Evolutionary conservation across 2,888 invertebrate genomes (phyloP).

Genomic region (Elmis aenea): DNA sequence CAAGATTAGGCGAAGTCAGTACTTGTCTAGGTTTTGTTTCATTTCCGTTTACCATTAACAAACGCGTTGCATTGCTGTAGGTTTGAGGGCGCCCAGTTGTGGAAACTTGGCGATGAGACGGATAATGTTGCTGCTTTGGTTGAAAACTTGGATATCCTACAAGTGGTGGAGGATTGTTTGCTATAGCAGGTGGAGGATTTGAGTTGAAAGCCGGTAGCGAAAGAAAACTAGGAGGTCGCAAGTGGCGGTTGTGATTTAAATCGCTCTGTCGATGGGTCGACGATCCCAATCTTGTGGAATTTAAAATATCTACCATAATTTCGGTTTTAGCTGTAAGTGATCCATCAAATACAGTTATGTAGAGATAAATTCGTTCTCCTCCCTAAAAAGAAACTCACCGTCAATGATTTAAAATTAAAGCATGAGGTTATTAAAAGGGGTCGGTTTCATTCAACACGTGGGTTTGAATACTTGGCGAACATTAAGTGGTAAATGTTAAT

Average conservation of each 20-base stretch:
- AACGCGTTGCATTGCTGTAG: background rate
- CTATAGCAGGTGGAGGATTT: slow-evolving; percentile 25
- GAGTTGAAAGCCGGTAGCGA: slow-evolving; percentile 15
- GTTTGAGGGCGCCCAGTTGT: background rate
- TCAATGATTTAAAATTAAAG: too few relatives aligned
- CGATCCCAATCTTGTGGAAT: slow-evolving; percentile 39
- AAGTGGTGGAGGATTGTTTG: slow-evolving; percentile 30
- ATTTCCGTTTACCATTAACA: background rate
- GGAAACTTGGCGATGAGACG: background rate
- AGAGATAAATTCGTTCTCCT: slow-evolving; percentile 61
- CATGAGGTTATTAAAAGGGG: too few relatives aligned
- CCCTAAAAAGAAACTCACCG: slow-evolving; percentile 53
- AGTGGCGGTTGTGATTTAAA: slow-evolving; percentile 29
- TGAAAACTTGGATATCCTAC: background rate
- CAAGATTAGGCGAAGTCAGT: slow-evolving; percentile 3
- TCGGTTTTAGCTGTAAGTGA: slow-evolving; percentile 60
- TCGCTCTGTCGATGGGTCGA: slow-evolving; percentile 38
- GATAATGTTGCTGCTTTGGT: background rate
- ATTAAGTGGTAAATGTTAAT: too few relatives aligned
- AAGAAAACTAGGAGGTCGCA: slow-evolving; percentile 36
- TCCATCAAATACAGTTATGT: slow-evolving; percentile 65
- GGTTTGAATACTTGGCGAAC: too few relatives aligned
- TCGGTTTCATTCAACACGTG: too few relatives aligned
- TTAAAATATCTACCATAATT: slow-evolving; percentile 60
- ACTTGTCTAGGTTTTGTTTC: too few relatives aligned